Percentiles rank a stretch among this genome's conserved stretches.
These are phyloP conservation scores for Gastrophryne carolinensis DNA, from an alignment of 2,797 vertebrate species.

Conservation along the genomic window DNA sequence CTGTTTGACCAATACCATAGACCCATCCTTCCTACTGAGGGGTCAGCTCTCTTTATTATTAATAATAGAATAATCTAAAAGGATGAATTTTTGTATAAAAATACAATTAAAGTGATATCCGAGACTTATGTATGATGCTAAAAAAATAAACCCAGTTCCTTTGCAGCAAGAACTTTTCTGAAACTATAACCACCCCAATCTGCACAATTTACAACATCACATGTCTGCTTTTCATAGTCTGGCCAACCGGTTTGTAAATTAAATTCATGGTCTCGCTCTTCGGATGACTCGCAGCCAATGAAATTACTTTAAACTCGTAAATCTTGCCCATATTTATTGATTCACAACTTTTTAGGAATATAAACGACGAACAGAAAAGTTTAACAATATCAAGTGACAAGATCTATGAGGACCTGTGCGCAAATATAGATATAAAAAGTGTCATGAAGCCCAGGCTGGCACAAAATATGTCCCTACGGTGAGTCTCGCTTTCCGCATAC, in stretches of 20 bases:
- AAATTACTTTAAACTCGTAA: slow-evolving; percentile 57
- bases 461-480: slow-evolving; percentile 23
- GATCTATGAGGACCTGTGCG: slow-evolving; percentile 39
- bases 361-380: slow-evolving; percentile 53
- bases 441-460: slow-evolving; percentile 3
- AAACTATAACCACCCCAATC: slow-evolving; percentile 53
- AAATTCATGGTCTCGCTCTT: slow-evolving; percentile 59
- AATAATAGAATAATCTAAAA: no score
- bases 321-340: slow-evolving; percentile 50
- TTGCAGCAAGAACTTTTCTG: slow-evolving; percentile 53
- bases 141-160: slow-evolving; percentile 2
- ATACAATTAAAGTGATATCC: no score
- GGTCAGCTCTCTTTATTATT: no score
- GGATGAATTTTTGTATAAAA: no score
- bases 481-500: slow-evolving; percentile 7
- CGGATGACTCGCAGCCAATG: slow-evolving; percentile 57
- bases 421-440: slow-evolving; percentile 46
- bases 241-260: slow-evolving; percentile 60
- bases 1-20: no score
- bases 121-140: no score
- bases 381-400: slow-evolving; percentile 50
- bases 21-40: no score
- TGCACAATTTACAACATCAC: slow-evolving; percentile 60
- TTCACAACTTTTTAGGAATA: slow-evolving; percentile 56
- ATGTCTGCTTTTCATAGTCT: slow-evolving; percentile 61